These are phyloP conservation scores for Ornithorhynchus anatinus DNA, from an alignment of 2,113 vertebrate genomes.

Conservation along the genomic window DNA sequence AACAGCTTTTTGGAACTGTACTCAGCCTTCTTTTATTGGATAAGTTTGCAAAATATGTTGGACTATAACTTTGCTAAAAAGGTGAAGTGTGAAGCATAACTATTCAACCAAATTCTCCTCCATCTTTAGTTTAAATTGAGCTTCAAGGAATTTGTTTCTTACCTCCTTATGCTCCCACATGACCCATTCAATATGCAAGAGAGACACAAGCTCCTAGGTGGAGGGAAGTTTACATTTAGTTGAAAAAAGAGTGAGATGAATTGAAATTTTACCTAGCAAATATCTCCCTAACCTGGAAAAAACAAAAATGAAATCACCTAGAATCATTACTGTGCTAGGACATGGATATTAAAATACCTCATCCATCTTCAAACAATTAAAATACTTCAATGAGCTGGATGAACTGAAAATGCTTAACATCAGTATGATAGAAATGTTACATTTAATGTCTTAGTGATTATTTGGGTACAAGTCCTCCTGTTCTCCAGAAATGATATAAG, in stretches of 20 bases:
- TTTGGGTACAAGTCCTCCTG: neutral
- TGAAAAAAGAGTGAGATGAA: neutral
- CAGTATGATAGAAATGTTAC: neutral
- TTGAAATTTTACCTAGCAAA: neutral
- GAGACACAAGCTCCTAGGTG: neutral
- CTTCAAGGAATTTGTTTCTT: neutral
- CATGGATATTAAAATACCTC: neutral
- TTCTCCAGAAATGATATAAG: too few relatives aligned
- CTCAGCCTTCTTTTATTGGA: constrained; percentile 5
- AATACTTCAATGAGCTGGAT: neutral
- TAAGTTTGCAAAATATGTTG: constrained; percentile 4
- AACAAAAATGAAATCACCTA: neutral
- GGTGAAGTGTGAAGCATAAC: neutral
- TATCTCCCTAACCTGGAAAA: neutral
- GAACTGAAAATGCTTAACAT: neutral
- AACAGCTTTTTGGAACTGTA: constrained; percentile 3
- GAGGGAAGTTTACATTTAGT: neutral
- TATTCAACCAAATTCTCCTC: neutral
- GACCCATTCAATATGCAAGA: neutral
- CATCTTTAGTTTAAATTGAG: neutral
- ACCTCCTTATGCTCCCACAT: neutral
- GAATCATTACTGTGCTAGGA: neutral
- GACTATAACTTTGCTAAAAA: neutral
- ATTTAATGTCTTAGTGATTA: neutral
- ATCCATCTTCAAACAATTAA: neutral